Evolutionary conservation across 2,888 invertebrate genomes (phyloP).

Genomic region (Heliconius sara): DNA sequence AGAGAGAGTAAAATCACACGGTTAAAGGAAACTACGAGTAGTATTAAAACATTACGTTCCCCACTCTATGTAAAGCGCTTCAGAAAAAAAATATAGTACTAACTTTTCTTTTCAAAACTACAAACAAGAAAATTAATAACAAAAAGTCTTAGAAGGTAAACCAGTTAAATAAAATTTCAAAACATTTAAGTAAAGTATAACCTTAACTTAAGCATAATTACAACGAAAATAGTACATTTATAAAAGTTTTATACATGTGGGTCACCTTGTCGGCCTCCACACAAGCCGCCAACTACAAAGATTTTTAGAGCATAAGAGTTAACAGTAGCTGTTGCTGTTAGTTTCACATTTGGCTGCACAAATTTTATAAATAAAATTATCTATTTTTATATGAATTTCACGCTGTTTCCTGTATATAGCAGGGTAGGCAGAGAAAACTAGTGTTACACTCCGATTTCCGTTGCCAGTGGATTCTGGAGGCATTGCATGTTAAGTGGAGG

Average conservation of each 20-base stretch:
- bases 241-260: constrained; percentile 20
- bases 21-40: no score
- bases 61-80: no score
- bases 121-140: background rate
- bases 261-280: background rate
- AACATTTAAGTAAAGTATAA: background rate
- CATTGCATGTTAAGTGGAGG: no score
- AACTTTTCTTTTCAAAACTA: background rate
- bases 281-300: constrained; percentile 12
- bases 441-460: no score
- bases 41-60: no score
- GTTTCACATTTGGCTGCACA: background rate
- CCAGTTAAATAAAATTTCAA: background rate
- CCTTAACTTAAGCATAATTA: constrained; percentile 17
- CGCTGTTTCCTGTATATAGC: background rate
- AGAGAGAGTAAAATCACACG: no score
- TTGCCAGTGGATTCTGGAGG: no score
- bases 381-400: background rate
- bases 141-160: background rate
- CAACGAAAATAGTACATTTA: constrained; percentile 20
- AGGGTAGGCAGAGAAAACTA: background rate
- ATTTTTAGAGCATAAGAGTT: constrained; percentile 12
- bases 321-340: constrained; percentile 5
- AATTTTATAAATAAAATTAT: constrained; percentile 3
- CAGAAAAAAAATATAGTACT: background rate